A percentile compares a stretch with the other conserved stretches of the same genome.
phyloP scores from a whole-genome alignment of 1,140 invertebrate species.

The Reticulitermes speratus region DNA sequence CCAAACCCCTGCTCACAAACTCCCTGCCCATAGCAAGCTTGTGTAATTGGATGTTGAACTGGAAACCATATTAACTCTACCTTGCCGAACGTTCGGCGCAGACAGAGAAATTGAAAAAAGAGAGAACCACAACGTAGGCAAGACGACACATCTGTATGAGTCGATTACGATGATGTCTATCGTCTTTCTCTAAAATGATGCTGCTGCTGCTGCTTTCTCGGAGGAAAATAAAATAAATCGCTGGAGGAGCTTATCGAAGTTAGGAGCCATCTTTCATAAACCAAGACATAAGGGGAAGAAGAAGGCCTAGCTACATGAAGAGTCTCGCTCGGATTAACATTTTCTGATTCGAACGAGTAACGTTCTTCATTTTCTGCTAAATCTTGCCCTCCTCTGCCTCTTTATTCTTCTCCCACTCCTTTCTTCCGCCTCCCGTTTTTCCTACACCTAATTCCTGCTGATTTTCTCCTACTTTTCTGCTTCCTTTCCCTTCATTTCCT shows the following conservation, averaged over 20 bases:
- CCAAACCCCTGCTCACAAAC: not conserved
- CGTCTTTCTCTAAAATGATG: not conserved
- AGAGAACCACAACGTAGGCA: not conserved
- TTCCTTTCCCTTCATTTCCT: not conserved
- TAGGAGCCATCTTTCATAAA: not conserved
- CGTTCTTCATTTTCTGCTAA: too few relatives aligned
- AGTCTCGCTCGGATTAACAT: not conserved
- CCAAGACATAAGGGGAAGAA: not conserved
- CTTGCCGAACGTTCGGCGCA: not conserved
- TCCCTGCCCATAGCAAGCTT: not conserved
- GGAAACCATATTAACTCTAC: slow-evolving; percentile 29
- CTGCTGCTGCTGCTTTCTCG: not conserved
- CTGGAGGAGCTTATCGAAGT: not conserved
- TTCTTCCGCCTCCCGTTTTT: not conserved
- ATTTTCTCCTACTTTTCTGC: not conserved
- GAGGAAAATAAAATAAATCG: not conserved
- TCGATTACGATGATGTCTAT: not conserved
- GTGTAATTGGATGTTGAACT: slow-evolving; percentile 29
- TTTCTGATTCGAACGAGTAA: not conserved
- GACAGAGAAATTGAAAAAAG: slow-evolving; percentile 13
- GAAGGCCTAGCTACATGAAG: not conserved
- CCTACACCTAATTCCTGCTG: not conserved
- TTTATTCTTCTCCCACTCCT: not conserved
- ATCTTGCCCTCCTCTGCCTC: too few relatives aligned
- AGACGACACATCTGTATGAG: not conserved